These are phyloP conservation scores for Pandemis cinnamomeana DNA, from an alignment of 2,888 invertebrate species.

Conservation along the genomic window DNA sequence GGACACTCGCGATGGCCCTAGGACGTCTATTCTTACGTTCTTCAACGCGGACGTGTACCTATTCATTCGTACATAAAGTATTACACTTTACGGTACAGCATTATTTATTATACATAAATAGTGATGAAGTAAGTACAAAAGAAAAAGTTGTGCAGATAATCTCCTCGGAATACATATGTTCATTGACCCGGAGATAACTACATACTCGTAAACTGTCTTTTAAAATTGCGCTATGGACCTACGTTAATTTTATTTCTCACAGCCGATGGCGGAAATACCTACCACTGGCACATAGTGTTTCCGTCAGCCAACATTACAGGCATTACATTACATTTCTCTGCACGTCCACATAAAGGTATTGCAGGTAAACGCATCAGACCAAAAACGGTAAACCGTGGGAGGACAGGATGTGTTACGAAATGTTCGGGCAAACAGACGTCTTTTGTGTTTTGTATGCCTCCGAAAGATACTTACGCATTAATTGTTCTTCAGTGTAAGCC, in stretches of 20 bases:
- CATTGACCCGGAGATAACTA: background rate
- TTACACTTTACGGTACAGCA: too few relatives aligned
- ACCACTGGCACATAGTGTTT: constrained; percentile 21
- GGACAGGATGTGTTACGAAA: constrained; percentile 33
- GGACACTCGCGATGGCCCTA: too few relatives aligned
- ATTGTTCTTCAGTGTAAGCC: constrained; percentile 29
- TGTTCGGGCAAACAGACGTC: constrained; percentile 14
- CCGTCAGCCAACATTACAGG: constrained; percentile 16
- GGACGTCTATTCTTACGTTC: too few relatives aligned
- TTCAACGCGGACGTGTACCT: too few relatives aligned
- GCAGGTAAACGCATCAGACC: constrained; percentile 12
- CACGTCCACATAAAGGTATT: constrained; percentile 27
- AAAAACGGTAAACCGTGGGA: constrained; percentile 30
- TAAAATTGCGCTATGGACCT: background rate
- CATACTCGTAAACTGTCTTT: background rate
- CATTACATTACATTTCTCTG: constrained; percentile 33
- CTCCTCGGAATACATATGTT: constrained; percentile 33
- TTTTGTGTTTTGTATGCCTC: constrained; percentile 32
- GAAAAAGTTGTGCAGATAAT: constrained; percentile 17
- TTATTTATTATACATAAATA: too few relatives aligned
- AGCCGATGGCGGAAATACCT: constrained; percentile 24
- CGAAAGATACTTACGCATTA: constrained; percentile 23
- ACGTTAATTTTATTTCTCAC: background rate
- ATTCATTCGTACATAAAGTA: too few relatives aligned
- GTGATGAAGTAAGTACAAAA: background rate